Evolutionary conservation across 1,140 invertebrate genomes (phyloP).

Genomic region (Drosophila carrolli): DNA sequence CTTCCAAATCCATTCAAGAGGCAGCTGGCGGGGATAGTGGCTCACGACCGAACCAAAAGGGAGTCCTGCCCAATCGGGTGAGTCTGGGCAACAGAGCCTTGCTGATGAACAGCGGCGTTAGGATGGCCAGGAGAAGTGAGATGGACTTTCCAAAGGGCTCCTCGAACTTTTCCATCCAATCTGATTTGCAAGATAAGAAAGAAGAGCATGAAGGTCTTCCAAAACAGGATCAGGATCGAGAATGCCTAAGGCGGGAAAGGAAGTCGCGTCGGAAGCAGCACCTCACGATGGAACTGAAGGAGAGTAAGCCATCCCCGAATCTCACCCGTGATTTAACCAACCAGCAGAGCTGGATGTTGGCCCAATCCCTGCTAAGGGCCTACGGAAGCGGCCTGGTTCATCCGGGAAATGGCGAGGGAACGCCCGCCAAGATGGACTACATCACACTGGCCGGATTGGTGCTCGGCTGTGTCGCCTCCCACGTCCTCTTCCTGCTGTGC

Average conservation of each 20-base stretch:
- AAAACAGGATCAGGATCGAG: not conserved
- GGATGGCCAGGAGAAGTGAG: not conserved
- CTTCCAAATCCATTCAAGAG: not conserved
- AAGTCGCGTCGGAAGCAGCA: not conserved
- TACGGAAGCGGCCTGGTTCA: not conserved
- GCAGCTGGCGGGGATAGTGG: constrained; percentile 22
- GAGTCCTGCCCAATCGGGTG: not conserved
- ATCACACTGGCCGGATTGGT: constrained; percentile 67
- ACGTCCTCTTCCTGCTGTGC: constrained; percentile 57
- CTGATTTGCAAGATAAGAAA: not conserved
- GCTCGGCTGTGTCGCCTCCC: constrained; percentile 58
- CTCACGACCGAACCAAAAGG: not conserved
- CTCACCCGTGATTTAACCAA: not conserved
- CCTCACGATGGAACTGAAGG: too few species aligned
- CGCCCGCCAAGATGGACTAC: constrained; percentile 61
- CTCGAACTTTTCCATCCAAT: not conserved
- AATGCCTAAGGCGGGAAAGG: not conserved
- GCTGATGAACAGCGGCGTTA: not conserved
- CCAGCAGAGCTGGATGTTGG: constrained; percentile 10
- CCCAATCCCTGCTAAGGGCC: constrained; percentile 1
- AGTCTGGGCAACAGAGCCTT: not conserved
- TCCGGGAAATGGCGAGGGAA: not conserved
- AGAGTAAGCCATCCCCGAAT: not conserved
- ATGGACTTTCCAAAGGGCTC: not conserved
- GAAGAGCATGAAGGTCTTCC: too few species aligned